A percentile compares a stretch with the other conserved stretches of the same genome.
Conservation (phyloP, 2,113 vertebrate species). For the Myotis davidii region DNA sequence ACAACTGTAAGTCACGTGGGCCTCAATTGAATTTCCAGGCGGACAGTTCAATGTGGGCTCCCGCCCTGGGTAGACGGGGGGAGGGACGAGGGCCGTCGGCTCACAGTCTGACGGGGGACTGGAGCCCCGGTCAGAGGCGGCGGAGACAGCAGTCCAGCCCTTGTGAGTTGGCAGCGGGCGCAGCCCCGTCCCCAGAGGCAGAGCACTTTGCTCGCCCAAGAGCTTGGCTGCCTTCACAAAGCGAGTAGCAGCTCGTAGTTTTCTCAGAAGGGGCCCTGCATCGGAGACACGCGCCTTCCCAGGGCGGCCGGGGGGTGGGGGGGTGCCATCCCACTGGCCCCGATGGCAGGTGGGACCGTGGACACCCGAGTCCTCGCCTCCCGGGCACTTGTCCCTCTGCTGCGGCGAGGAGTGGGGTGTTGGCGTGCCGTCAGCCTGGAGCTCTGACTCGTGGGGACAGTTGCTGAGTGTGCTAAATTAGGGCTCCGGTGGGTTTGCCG, state of each 20-base stretch:
- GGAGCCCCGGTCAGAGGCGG: neutral
- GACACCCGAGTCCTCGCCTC: neutral
- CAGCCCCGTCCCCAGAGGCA: neutral
- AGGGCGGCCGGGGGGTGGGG: neutral
- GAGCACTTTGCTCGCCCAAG: neutral
- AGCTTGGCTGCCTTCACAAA: constrained; percentile 29
- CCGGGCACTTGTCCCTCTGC: neutral
- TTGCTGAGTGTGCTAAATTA: neutral
- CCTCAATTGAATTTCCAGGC: neutral
- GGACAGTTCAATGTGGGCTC: constrained; percentile 24
- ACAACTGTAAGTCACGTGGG: neutral
- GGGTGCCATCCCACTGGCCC: neutral
- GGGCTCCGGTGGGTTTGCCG: rapidly evolving
- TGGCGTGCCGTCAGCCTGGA: neutral
- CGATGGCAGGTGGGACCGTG: neutral
- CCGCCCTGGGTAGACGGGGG: neutral
- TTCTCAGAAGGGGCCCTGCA: neutral
- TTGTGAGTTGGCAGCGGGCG: neutral
- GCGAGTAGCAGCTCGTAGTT: neutral
- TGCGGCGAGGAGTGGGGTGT: neutral
- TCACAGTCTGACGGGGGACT: rapidly evolving
- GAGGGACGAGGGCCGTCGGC: neutral
- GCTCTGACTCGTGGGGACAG: neutral
- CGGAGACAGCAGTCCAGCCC: neutral
- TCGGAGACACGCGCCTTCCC: rapidly evolving